Evolutionary conservation across 2,888 invertebrate genomes (phyloP).

Genomic region (Eristalis tenax): DNA sequence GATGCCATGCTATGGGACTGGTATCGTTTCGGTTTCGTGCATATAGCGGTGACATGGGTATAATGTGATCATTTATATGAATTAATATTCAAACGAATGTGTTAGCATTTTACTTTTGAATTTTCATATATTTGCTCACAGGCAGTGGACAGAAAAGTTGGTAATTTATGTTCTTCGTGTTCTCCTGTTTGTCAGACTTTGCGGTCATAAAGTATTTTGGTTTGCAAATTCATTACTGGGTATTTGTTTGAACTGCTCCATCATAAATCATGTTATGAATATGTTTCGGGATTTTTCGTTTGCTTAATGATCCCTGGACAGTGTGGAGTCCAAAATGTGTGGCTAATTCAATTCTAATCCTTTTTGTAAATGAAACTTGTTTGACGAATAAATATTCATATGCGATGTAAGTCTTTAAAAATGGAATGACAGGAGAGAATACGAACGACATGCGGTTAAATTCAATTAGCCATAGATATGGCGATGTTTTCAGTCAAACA

Average conservation of each 20-base stretch:
- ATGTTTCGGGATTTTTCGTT: background rate
- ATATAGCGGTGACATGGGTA: slow-evolving; percentile 55
- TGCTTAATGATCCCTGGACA: slow-evolving; percentile 23
- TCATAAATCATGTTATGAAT: slow-evolving; percentile 46
- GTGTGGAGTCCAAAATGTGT: background rate
- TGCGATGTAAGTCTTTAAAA: background rate
- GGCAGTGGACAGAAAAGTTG: slow-evolving; percentile 25
- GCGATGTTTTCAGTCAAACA: no score
- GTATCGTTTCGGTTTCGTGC: background rate
- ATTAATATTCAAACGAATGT: slow-evolving; percentile 68
- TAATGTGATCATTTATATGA: slow-evolving; percentile 62
- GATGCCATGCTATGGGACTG: slow-evolving; percentile 12
- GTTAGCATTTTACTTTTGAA: slow-evolving; percentile 61
- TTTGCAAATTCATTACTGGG: slow-evolving; percentile 58
- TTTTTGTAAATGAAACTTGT: background rate
- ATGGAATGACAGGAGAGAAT: background rate
- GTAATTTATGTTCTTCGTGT: slow-evolving; percentile 53
- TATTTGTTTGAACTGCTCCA: slow-evolving; percentile 4
- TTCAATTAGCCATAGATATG: no score
- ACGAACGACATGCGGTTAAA: background rate
- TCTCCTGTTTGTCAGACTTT: slow-evolving; percentile 28
- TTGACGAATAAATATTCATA: background rate
- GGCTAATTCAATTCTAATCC: background rate
- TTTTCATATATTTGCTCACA: background rate
- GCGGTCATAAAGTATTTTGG: slow-evolving; percentile 51